Conservation (phyloP, 2,888 invertebrate genomes). For the Rhogogaster chlorosoma region DNA sequence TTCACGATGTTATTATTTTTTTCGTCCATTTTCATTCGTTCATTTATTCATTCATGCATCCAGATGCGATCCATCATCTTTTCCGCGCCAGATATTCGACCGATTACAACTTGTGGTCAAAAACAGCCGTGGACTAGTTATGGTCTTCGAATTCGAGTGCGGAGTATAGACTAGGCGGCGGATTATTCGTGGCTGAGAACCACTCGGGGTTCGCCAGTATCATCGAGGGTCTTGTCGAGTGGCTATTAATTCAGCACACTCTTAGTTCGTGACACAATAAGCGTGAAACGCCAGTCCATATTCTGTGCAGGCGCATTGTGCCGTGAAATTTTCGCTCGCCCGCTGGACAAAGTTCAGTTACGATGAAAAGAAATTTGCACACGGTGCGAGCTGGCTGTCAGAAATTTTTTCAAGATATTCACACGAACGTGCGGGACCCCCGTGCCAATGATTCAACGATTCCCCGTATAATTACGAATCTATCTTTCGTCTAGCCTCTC, state of each 20-base stretch:
- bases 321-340: slow-evolving; percentile 66
- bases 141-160: too few species aligned
- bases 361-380: slow-evolving; percentile 28
- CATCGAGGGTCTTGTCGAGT: slow-evolving; percentile 65
- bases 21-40: neutral
- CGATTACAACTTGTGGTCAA: neutral
- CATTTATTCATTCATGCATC: neutral
- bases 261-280: slow-evolving; percentile 72
- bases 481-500: too few species aligned
- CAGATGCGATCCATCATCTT: neutral
- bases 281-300: slow-evolving; percentile 76
- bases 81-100: neutral
- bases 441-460: too few species aligned
- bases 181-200: slow-evolving; percentile 25
- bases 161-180: neutral
- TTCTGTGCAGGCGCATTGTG: slow-evolving; percentile 68
- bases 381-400: neutral
- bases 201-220: slow-evolving; percentile 1
- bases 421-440: neutral
- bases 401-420: neutral
- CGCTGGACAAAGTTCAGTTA: slow-evolving; percentile 36
- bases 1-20: neutral
- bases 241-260: slow-evolving; percentile 75
- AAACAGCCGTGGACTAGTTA: neutral
- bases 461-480: too few species aligned